Base-by-base conservation (phyloP, 2,113 vertebrate genomes). In the Mastomys natalensis region DNA sequence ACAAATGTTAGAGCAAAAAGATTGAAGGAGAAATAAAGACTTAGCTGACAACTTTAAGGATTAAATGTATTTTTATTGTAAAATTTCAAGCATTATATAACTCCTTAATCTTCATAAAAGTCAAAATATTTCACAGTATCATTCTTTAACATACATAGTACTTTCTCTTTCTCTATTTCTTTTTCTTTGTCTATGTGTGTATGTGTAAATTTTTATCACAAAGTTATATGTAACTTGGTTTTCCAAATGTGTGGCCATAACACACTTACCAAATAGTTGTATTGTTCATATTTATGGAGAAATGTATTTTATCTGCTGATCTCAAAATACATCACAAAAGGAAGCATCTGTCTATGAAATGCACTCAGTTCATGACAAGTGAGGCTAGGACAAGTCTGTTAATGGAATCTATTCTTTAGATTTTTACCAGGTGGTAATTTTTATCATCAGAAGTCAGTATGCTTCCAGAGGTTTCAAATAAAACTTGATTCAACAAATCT, bases 231-330 rank as follows among this genome's bases (percentile, higher is more conserved):
- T 12, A 93, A 76, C 16, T 87, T 74, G 64, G 34, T 87, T 96
- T 96, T 78, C n/a, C 84, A 96, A 93, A 89, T 82, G 13, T 96
- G 58, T 89, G 45, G 66, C 43, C 24, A 95, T 94, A 90, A 95
- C 88, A 40, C 82, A 88, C 70, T 87, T 84, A 92, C 93, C 62
- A 94, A 95, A 95, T 40, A 91, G 21, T 40, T 92, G 43, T 22
- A 60, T n/a, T 89, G 53, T 95, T 31, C 17, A 74, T 96, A 95
- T 94, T 76, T 89, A 93, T 85, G 43, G 72, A 64, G 3, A 0
- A 37, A 60, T 91, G 22, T 73, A 91, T 89, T 76, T 91, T 85
- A 0, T 95, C 45, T 87, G 97, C 89, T 93, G 29, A 90, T 95
- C 22, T 97, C 86, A 51, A 53, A 13, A 93, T 84, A 96, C 48